phyloP scores from a whole-genome alignment of 2,113 vertebrate species.

The Axis porcinus region DNA sequence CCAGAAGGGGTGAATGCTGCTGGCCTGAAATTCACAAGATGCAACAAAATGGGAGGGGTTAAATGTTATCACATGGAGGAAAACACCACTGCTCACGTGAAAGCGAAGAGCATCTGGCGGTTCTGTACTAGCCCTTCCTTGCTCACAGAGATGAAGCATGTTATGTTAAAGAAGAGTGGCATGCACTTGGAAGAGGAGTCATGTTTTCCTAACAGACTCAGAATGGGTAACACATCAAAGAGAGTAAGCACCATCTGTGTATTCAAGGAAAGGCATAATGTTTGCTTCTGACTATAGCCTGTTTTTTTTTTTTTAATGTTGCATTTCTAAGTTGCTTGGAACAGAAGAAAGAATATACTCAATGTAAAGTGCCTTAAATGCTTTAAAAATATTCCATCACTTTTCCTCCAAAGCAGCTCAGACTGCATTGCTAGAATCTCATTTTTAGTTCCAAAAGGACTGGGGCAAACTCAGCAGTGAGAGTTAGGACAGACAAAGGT shows the following conservation, averaged over 20 bases:
- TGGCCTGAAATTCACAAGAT: neutral
- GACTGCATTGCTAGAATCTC: neutral
- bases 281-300: slow-evolving; percentile 3
- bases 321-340: neutral
- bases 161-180: neutral
- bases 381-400: neutral
- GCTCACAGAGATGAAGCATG: neutral
- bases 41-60: neutral
- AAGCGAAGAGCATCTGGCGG: slow-evolving; percentile 15
- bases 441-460: neutral
- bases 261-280: neutral
- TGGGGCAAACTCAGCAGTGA: neutral
- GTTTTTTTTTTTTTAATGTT: neutral
- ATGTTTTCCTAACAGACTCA: neutral
- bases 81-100: neutral
- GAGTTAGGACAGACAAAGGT: neutral
- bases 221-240: slow-evolving; percentile 24
- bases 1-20: neutral
- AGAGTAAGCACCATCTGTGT: neutral
- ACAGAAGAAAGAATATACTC: neutral
- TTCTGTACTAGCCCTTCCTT: neutral
- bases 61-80: slow-evolving; percentile 21
- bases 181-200: neutral
- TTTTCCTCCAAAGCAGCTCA: neutral
- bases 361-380: neutral